Conservation (phyloP, 2,888 invertebrate species). For the Strigamia crassipes region DNA sequence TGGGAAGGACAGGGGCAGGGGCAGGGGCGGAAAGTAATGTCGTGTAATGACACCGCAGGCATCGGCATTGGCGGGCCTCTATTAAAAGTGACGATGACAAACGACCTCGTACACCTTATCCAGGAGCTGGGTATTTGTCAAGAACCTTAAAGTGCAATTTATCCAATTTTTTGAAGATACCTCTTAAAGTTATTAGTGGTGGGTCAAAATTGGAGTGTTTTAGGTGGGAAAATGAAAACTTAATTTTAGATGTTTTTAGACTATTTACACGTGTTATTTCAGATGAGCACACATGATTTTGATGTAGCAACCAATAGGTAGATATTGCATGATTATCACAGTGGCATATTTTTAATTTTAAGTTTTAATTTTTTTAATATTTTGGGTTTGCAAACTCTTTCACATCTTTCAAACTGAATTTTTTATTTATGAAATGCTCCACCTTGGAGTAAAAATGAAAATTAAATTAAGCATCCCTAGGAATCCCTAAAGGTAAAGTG, state of each 20-base stretch:
- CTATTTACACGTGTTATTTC: no score
- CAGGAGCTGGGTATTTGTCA: not conserved
- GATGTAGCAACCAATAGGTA: no score
- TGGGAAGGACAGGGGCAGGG: not conserved
- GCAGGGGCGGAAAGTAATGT: not conserved
- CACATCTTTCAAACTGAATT: no score
- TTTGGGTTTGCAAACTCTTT: no score
- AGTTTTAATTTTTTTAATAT: no score
- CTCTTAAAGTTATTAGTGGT: not conserved
- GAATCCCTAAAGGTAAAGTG: not conserved
- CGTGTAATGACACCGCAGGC: conserved; percentile 36
- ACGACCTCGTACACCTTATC: conserved; percentile 16
- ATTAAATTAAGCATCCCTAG: not conserved
- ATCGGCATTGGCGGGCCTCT: conserved; percentile 26
- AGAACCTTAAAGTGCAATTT: not conserved
- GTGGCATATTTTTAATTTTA: no score
- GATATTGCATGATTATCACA: no score
- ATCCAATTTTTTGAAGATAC: no score
- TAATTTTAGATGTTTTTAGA: no score
- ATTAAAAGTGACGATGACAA: conserved; percentile 42
- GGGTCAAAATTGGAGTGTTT: no score
- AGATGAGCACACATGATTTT: no score
- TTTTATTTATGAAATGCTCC: not conserved
- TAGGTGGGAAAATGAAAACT: no score
- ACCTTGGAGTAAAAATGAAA: not conserved